phyloP scores from a whole-genome alignment of 2,888 invertebrate species.

The Polymixis lichenea region DNA sequence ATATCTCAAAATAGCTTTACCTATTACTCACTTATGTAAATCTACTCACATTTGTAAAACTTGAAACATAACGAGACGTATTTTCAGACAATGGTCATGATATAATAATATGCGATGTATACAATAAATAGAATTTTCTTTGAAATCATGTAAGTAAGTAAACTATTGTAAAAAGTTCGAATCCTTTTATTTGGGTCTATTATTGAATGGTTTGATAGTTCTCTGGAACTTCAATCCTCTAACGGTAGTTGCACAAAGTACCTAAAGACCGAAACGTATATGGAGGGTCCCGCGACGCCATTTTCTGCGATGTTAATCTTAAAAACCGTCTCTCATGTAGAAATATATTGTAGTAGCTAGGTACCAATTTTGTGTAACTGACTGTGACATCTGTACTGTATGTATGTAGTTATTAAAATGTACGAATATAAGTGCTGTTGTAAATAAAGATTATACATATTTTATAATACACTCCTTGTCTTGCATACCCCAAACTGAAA shows the following conservation, averaged over 20 bases:
- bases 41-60: not conserved
- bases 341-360: conserved; percentile 35
- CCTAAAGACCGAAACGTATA: conserved; percentile 12
- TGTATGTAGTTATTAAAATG: conserved; percentile 46
- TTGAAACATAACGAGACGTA: not conserved
- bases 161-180: not conserved
- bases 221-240: conserved; percentile 21
- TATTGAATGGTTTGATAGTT: conserved; percentile 19
- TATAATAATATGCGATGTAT: not conserved
- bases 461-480: conserved; percentile 54
- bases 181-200: conserved; percentile 9
- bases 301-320: conserved; percentile 33
- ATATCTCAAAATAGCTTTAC: not conserved
- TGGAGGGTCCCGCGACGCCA: not conserved
- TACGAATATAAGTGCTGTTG: conserved; percentile 55
- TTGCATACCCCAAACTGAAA: conserved; percentile 37
- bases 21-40: not conserved
- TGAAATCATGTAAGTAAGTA: conserved; percentile 19
- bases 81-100: conserved; percentile 12
- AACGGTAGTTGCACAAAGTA: conserved; percentile 23
- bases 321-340: conserved; percentile 10
- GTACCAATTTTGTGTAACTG: conserved; percentile 52
- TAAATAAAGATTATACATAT: conserved; percentile 68
- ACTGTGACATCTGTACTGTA: conserved; percentile 52
- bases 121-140: not conserved